phyloP scores from a whole-genome alignment of 2,797 vertebrate species.

The Chromis chromis region DNA sequence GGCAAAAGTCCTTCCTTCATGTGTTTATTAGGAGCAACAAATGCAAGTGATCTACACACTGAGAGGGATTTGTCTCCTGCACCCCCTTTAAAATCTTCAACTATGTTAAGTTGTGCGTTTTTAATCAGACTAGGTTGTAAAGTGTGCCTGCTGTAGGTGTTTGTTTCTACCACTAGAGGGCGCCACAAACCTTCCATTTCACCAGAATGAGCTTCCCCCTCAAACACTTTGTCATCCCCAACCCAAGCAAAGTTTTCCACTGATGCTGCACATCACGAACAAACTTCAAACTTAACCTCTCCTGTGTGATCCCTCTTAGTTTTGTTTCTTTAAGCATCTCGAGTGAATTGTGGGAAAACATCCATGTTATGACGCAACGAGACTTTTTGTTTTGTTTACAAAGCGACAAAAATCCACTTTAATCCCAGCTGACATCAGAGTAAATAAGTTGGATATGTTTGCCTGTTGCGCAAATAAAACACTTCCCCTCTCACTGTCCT shows the following conservation, averaged over 20 bases:
- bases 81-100: too few species aligned
- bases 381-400: not conserved
- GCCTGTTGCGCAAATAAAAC: slow-evolving; percentile 31
- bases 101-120: too few species aligned
- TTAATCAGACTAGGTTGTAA: too few species aligned
- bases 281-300: not conserved
- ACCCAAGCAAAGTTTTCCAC: not conserved
- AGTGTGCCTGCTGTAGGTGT: slow-evolving; percentile 1
- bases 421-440: slow-evolving; percentile 3
- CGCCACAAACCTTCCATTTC: slow-evolving; percentile 17
- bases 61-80: too few species aligned
- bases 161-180: slow-evolving; percentile 49
- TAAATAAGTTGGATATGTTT: slow-evolving; percentile 6
- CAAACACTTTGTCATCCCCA: not conserved
- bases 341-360: not conserved
- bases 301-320: not conserved
- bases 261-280: not conserved
- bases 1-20: too few species aligned
- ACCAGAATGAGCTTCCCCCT: not conserved
- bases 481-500: slow-evolving; percentile 16
- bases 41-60: too few species aligned
- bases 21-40: too few species aligned
- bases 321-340: not conserved
- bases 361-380: not conserved
- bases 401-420: not conserved